A percentile compares a stretch with the other conserved stretches of the same genome.
phyloP scores from a whole-genome alignment of 2,888 invertebrate species.

The Ochropacha duplaris region DNA sequence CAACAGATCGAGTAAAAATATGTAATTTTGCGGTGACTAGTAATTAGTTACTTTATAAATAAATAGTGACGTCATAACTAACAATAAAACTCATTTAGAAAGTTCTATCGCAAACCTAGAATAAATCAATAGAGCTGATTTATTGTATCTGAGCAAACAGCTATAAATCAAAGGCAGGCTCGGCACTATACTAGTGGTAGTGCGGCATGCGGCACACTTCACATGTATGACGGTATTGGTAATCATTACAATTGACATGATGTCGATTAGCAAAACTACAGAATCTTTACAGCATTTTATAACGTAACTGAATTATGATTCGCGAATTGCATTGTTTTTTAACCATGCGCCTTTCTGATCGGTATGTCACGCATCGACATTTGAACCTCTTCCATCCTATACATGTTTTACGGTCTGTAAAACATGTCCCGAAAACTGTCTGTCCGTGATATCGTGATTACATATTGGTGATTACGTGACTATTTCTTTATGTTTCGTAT shows the following conservation, averaged over 20 bases:
- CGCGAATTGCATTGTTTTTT: no score
- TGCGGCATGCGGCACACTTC: slow-evolving; percentile 16
- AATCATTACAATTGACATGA: slow-evolving; percentile 11
- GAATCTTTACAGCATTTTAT: no score
- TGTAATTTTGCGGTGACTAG: not conserved
- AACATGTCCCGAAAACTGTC: no score
- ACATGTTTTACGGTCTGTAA: no score
- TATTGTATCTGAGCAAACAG: slow-evolving; percentile 62
- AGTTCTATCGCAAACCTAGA: slow-evolving; percentile 34
- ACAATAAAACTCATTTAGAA: slow-evolving; percentile 34
- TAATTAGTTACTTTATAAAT: not conserved
- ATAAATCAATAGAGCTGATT: slow-evolving; percentile 70
- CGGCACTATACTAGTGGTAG: slow-evolving; percentile 19
- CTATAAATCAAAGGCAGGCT: slow-evolving; percentile 64
- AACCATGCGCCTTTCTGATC: no score
- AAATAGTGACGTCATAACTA: slow-evolving; percentile 7
- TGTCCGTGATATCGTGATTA: no score
- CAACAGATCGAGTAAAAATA: no score
- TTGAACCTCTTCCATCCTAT: no score
- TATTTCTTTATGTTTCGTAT: no score
- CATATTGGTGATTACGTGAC: no score
- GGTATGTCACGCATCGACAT: no score
- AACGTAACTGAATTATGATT: no score
- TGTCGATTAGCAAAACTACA: not conserved
- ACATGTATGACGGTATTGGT: slow-evolving; percentile 24